Percentiles rank a stretch among this genome's conserved stretches.
phyloP scores from a whole-genome alignment of 2,113 vertebrate genomes.

The Phodopus roborovskii region DNA sequence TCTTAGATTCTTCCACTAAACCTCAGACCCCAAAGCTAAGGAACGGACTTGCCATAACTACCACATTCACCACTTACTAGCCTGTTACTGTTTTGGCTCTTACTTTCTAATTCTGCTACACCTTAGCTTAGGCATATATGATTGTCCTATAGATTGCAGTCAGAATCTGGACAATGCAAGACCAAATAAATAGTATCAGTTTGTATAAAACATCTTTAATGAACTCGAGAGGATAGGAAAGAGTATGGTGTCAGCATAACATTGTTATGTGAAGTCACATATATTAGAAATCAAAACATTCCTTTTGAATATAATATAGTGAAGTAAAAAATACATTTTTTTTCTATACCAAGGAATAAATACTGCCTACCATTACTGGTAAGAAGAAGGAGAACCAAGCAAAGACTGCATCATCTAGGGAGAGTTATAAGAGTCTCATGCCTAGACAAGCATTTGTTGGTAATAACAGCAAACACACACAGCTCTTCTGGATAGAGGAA shows the following conservation, averaged over 20 bases:
- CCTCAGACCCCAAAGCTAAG: constrained; percentile 31
- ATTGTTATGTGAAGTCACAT: background rate
- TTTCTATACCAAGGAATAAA: background rate
- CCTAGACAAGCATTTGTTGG: background rate
- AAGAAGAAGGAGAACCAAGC: background rate
- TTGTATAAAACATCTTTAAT: background rate
- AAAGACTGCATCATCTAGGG: background rate
- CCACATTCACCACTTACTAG: constrained; percentile 25
- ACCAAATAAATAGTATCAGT: background rate
- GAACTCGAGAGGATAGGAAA: background rate
- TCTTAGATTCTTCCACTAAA: constrained; percentile 35
- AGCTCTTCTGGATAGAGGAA: background rate
- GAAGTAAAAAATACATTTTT: background rate
- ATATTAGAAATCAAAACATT: background rate
- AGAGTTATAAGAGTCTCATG: background rate
- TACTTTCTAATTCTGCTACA: constrained; percentile 37
- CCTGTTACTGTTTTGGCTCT: constrained; percentile 1
- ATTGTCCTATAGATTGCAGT: constrained; percentile 29
- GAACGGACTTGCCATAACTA: constrained; percentile 19
- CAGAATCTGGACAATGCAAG: background rate
- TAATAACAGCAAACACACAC: background rate
- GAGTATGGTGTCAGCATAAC: background rate
- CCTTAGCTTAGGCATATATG: background rate
- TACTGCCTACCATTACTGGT: background rate
- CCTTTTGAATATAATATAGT: background rate